These are phyloP conservation scores for Phalanger gymnotis DNA, from an alignment of 2,797 vertebrate species.

Conservation along the genomic window DNA sequence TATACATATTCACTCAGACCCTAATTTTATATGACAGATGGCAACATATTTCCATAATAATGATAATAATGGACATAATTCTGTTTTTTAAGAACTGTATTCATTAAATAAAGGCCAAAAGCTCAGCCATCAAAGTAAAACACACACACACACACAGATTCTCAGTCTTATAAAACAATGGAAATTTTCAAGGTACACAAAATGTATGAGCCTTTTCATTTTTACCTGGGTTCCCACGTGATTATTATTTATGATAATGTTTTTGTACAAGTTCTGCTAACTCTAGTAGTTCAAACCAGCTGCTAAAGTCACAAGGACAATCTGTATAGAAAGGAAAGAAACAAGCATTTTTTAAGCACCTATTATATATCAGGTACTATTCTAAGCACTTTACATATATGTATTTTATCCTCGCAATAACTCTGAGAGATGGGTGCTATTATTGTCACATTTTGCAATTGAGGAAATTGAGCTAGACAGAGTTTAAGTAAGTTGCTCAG, in stretches of 20 bases:
- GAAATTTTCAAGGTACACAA: background rate
- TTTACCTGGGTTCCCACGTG: background rate
- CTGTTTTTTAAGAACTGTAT: conserved; percentile 59
- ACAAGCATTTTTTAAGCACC: background rate
- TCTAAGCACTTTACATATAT: background rate
- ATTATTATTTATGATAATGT: background rate
- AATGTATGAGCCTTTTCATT: conserved; percentile 5
- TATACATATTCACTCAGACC: conserved; percentile 58
- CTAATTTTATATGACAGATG: conserved; percentile 52
- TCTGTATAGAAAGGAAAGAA: background rate
- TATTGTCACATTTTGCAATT: background rate
- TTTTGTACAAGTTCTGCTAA: background rate
- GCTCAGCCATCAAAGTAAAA: conserved; percentile 42
- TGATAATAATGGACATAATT: background rate
- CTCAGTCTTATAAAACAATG: conserved; percentile 2
- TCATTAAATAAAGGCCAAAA: conserved; percentile 55
- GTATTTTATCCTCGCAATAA: background rate
- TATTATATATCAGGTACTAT: background rate
- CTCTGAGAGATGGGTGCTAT: background rate
- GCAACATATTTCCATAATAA: background rate
- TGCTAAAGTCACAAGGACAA: background rate
- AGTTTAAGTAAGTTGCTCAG: background rate
- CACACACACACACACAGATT: background rate
- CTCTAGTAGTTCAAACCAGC: background rate
- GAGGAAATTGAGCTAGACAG: background rate